A percentile compares a stretch with the other conserved stretches of the same genome.
Evolutionary conservation across 2,113 vertebrate species (phyloP).

Genomic region (Progne subis): DNA sequence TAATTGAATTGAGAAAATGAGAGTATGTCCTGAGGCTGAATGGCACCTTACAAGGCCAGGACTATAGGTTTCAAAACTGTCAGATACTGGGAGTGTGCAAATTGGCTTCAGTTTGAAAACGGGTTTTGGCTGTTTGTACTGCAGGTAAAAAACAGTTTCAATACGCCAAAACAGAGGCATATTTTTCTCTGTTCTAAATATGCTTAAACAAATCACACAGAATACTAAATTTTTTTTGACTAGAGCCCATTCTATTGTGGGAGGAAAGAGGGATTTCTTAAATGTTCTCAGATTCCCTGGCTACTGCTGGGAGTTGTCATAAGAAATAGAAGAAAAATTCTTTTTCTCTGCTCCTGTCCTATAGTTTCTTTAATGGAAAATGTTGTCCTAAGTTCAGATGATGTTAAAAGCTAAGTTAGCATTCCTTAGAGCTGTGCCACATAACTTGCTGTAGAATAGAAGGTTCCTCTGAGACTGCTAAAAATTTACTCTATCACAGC

Average conservation of each 20-base stretch:
- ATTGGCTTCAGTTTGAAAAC: neutral
- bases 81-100: neutral
- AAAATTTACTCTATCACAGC: neutral
- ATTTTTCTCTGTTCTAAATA: neutral
- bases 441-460: neutral
- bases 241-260: neutral
- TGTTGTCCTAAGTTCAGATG: neutral
- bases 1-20: neutral
- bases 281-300: neutral
- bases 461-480: neutral
- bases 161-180: neutral
- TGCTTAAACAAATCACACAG: neutral
- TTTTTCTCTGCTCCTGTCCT: neutral
- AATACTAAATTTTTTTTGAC: neutral
- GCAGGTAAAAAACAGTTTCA: neutral
- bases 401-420: neutral
- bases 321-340: neutral
- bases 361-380: neutral
- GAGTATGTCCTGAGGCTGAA: neutral
- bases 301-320: neutral
- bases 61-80: neutral
- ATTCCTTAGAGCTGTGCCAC: neutral
- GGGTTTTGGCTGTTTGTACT: neutral
- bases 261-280: neutral
- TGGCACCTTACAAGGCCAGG: neutral